Evolutionary conservation across 2,113 vertebrate species (phyloP).

Genomic region (Chloropsis hardwickii): DNA sequence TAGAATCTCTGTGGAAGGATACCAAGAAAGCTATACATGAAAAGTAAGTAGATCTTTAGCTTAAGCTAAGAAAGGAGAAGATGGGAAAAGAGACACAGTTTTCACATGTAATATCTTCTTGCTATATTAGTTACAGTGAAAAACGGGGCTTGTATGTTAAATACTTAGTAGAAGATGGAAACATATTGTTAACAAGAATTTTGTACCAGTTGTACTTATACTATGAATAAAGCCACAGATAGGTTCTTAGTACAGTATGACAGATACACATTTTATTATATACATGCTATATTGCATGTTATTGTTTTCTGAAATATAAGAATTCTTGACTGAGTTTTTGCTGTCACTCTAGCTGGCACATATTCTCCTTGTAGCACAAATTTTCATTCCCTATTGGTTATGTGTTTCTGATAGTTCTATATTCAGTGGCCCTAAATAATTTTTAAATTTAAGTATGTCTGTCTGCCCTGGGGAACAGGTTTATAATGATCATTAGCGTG

Average conservation of each 20-base stretch:
- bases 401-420: neutral
- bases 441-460: neutral
- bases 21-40: conserved; percentile 80
- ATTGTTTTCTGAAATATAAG: neutral
- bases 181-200: neutral
- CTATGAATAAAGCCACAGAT: neutral
- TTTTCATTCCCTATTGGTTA: neutral
- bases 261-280: neutral
- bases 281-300: neutral
- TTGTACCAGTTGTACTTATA: neutral
- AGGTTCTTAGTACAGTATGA: neutral
- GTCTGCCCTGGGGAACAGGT: neutral
- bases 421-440: neutral
- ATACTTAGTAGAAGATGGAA: neutral
- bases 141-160: neutral
- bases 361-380: neutral
- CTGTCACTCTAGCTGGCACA: neutral
- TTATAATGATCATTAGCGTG: neutral
- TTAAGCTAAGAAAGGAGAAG: neutral
- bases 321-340: neutral
- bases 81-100: neutral
- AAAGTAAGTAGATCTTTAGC: conserved; percentile 75
- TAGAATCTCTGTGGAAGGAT: conserved; percentile 84
- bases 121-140: neutral
- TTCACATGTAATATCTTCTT: neutral